Conservation (phyloP, 1,140 invertebrate genomes). For the Ceratosolen solmsi region DNA sequence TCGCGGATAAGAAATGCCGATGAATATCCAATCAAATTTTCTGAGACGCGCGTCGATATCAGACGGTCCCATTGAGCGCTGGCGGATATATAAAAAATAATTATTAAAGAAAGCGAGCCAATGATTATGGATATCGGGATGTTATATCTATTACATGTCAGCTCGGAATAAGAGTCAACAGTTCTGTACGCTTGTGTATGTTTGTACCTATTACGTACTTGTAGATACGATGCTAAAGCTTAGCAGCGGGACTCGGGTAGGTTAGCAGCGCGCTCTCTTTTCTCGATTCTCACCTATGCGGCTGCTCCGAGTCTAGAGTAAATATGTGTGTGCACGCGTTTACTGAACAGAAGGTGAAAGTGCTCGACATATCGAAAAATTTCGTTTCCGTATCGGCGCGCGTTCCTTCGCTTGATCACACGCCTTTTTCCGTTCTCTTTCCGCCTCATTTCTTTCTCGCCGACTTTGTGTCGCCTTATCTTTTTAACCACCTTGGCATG, state of each 20-base stretch:
- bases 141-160: background rate
- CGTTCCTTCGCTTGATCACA: slow-evolving; percentile 34
- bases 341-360: slow-evolving; percentile 51
- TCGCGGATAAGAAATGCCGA: too few species aligned
- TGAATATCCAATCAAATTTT: too few species aligned
- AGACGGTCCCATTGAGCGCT: too few species aligned
- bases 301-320: background rate
- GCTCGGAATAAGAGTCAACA: background rate
- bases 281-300: background rate
- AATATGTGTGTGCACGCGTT: slow-evolving; percentile 8
- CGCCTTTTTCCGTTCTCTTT: slow-evolving; percentile 40
- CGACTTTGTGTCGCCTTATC: background rate
- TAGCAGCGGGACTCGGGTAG: background rate
- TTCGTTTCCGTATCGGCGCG: slow-evolving; percentile 52
- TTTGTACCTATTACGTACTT: background rate
- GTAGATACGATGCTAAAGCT: background rate
- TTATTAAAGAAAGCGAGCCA: background rate
- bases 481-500: background rate
- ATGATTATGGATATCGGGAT: background rate
- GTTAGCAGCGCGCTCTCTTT: slow-evolving; percentile 23
- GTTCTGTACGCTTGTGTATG: background rate
- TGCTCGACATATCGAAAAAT: slow-evolving; percentile 54
- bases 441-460: background rate
- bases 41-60: too few species aligned
- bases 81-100: background rate